Evolutionary conservation across 2,797 vertebrate genomes (phyloP), one percentile per base, ranked within the genome.

Genomic region (Falco novaeseelandiae): DNA sequence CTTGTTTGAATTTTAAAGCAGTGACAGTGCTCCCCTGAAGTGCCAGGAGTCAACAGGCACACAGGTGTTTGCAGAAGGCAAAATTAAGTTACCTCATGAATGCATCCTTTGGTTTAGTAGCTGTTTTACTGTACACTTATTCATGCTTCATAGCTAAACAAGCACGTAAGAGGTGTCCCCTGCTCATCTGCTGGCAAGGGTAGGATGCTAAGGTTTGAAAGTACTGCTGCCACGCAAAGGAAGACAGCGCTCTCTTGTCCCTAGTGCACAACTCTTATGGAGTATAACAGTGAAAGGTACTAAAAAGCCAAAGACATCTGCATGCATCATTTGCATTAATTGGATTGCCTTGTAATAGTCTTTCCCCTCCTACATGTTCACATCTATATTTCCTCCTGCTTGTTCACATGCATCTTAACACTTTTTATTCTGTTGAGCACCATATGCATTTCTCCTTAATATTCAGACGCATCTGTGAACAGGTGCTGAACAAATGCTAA

Each of bases 241-340:
- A 79, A 88, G 49, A 48, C 69, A 91, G 54, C 0, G 0, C 5
- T 83, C 58, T 52, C 52, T 70, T 27, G 32, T n/a, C 49, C 57
- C 52, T 36, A 22, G 11, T 2, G 14, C 5, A 0, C 71, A 74
- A 69, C 70, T 78, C 42, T 21, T 13, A 4, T 1, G 30, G 71
- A 80, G 32, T 46, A n/a, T 20, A 80, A 20, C 54, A 55, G 29
- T 21, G 46, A 73, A 73, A 78, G 38, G 55, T 21, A 89, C 66
- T 92, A 89, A 93, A 89, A 93, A 93, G 78, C 69, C 93, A 89
- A 81, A 83, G 88, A 73, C 63, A 87, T 51, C 78, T 89, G 81
- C 91, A 90, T 90, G 89, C 88, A 94, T 89, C 92, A 83, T 96
- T 96, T 92, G 85, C 93, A 88, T 92, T 95, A 96, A 96, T 95